Base-by-base conservation (phyloP, 2,888 invertebrate genomes). In the Orthonevra nobilis region DNA sequence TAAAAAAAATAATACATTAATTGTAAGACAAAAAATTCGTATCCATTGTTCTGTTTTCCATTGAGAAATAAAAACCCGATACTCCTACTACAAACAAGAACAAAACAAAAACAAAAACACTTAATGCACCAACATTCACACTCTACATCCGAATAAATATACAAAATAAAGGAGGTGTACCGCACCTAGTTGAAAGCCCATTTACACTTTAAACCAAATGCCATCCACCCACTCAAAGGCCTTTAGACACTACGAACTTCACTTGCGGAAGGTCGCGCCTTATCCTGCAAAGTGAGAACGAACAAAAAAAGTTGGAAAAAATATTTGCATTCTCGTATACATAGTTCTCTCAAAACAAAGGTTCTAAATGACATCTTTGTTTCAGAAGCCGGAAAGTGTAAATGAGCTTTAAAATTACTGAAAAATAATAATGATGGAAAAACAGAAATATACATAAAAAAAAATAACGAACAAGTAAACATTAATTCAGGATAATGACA, bases 401-500 rank as follows among this genome's bases (percentile, higher is more conserved):
- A 77, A 81, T 82, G 83, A 83, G 82, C 82, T 81, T 74, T 81
- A 58, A 61, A 74, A 74, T 74, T 81, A 81, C 66, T 46, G 40
- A 61, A 74, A 74, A 60, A 81, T 81, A 63, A 74, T 74, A 69
- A 81, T 56, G 48, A 74, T 42, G 63, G 48, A 42, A 61, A 54
- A 23, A 60, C 23, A 23, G 15, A 60, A 34, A 40, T 61, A n/a
- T 52, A 61, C 10, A 34, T 58, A 56, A 23, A 34, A 15, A 56
- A 19, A 12, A 54, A 28, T n/a, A 85, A 89, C 86, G 85, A 63
- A 74, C 66, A 87, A 88, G 89, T 89, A 61, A 66, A 69, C 50
- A 81, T 83, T 84, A 85, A 85, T 73, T 72, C 66, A 56, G 73
- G 42, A 79, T 79, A 79, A 79, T 79, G 73, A 68, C 48, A 48